Percentiles rank a stretch among this genome's conserved stretches.
These are phyloP conservation scores for Orthonyx spaldingii DNA, from an alignment of 2,113 vertebrate species.

Conservation along the genomic window DNA sequence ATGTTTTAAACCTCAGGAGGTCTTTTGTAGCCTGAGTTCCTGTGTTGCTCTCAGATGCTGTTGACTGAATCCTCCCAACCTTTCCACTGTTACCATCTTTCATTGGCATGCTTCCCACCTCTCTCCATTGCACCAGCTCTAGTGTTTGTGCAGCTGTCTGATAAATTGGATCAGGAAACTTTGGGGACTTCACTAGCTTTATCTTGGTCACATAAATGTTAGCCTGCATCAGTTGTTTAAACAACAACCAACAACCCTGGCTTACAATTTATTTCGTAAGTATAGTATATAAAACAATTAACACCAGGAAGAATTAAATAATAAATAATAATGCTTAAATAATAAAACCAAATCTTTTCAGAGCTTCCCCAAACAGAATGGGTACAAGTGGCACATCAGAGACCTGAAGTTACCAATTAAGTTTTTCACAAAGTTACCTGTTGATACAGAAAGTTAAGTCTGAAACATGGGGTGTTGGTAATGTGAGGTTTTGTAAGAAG, in stretches of 20 bases:
- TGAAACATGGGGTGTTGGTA: background rate
- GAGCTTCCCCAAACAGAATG: background rate
- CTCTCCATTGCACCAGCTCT: background rate
- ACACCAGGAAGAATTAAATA: background rate
- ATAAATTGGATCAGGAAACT: background rate
- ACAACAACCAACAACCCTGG: background rate
- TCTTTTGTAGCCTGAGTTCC: background rate
- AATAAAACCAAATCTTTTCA: background rate
- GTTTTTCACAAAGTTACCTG: background rate
- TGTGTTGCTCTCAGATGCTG: background rate
- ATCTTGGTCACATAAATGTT: background rate
- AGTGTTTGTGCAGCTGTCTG: background rate
- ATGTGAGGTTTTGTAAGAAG: background rate
- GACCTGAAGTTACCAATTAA: background rate
- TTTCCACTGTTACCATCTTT: background rate
- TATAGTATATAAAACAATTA: background rate
- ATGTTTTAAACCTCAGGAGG: background rate
- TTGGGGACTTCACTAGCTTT: background rate
- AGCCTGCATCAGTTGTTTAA: background rate
- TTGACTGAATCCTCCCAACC: background rate
- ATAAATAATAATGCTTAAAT: background rate
- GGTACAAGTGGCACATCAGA: background rate
- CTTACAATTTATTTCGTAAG: background rate
- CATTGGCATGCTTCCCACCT: fast-evolving
- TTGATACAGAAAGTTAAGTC: background rate